phyloP scores from a whole-genome alignment of 1,140 invertebrate genomes.

The Adoxophyes honmai region DNA sequence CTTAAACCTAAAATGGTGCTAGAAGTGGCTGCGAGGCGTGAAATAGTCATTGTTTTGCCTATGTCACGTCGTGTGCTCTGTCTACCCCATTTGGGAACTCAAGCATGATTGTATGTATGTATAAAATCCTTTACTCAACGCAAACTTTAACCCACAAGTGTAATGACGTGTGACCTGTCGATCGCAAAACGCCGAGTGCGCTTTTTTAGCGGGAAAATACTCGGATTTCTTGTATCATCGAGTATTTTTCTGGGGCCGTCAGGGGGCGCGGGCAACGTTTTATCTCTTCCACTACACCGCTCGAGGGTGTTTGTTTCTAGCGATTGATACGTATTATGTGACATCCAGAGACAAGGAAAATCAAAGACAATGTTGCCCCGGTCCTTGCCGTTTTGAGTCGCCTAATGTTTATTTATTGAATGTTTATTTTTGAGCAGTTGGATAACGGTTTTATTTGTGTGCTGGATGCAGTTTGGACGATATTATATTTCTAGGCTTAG shows the following conservation, averaged over 20 bases:
- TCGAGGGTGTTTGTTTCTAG: conserved; percentile 29
- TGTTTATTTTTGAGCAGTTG: neutral
- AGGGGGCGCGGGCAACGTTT: conserved; percentile 25
- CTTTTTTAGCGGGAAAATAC: conserved; percentile 20
- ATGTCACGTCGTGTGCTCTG: no score
- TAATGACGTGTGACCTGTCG: no score
- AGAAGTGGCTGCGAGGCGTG: no score
- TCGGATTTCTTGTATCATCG: no score
- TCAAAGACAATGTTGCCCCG: neutral
- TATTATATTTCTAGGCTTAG: no score
- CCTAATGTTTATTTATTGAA: neutral
- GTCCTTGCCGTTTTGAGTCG: neutral
- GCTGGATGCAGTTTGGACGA: no score
- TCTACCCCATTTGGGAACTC: no score
- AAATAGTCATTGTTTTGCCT: no score
- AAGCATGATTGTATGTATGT: no score
- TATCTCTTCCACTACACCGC: conserved; percentile 47
- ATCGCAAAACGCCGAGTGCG: conserved; percentile 1
- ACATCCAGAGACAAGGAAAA: conserved; percentile 13
- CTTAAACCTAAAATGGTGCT: no score
- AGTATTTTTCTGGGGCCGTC: neutral
- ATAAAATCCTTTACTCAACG: no score
- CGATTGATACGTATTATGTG: conserved; percentile 35
- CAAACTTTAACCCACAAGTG: no score
- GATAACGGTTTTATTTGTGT: conserved; percentile 1